These are phyloP conservation scores for Yoshiicerus persimilis DNA, from an alignment of 1,140 invertebrate species.

Conservation along the genomic window DNA sequence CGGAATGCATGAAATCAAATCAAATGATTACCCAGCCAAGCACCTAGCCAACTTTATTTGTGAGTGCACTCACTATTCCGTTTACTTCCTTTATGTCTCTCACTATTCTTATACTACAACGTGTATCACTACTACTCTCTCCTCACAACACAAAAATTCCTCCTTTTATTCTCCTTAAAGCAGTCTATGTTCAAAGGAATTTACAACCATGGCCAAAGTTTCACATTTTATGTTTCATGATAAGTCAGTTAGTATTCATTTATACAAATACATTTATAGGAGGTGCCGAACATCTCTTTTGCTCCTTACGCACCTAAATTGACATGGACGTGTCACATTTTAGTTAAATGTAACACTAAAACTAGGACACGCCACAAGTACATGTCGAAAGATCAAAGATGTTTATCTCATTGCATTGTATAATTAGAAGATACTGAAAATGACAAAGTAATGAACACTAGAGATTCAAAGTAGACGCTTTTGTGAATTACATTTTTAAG, in stretches of 20 bases:
- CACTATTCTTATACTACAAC: neutral
- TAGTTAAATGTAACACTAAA: too few species aligned
- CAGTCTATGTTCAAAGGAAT: neutral
- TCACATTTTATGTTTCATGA: neutral
- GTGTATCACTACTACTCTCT: neutral
- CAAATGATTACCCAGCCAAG: slow-evolving; percentile 18
- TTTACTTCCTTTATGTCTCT: neutral
- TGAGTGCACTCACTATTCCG: neutral
- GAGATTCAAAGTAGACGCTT: too few species aligned
- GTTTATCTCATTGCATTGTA: too few species aligned
- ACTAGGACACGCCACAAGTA: too few species aligned
- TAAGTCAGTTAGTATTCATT: neutral
- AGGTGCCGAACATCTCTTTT: too few species aligned
- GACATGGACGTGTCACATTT: too few species aligned
- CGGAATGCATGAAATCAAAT: slow-evolving; percentile 22
- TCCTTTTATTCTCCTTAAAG: neutral
- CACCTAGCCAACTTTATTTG: slow-evolving; percentile 9
- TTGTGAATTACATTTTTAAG: too few species aligned
- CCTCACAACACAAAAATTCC: neutral
- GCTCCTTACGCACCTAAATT: too few species aligned
- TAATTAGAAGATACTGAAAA: too few species aligned
- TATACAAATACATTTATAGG: neutral
- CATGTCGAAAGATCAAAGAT: too few species aligned
- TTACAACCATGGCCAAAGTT: neutral
- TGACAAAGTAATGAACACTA: too few species aligned